These are phyloP conservation scores for Strongylocentrotus purpuratus DNA, from an alignment of 35 echinoderm and acorn worm genomes.

Conservation along the genomic window DNA sequence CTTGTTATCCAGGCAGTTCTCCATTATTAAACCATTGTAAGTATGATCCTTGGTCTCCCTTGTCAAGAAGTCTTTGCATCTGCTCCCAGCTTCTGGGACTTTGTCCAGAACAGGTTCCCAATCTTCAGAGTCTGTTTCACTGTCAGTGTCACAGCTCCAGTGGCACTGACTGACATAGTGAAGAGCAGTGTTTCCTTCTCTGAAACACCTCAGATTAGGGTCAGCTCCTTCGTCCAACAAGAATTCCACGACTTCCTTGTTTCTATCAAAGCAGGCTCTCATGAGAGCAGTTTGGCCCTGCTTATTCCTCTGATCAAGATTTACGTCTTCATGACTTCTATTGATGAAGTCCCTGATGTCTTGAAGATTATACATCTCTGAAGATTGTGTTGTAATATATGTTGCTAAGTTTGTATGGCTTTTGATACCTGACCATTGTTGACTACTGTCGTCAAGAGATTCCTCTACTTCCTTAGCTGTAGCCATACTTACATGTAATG, in stretches of 20 bases:
- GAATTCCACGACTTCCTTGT: neutral
- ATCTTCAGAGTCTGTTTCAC: neutral
- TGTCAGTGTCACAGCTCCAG: neutral
- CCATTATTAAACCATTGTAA: neutral
- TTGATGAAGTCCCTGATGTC: neutral
- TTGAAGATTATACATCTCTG: neutral
- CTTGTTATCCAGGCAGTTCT: neutral
- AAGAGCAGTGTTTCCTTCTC: neutral
- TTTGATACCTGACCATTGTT: neutral
- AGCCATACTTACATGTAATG: neutral
- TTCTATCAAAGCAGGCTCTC: neutral
- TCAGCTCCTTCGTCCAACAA: neutral
- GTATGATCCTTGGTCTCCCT: neutral
- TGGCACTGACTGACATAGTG: neutral
- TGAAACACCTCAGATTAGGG: neutral
- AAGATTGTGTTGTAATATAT: neutral
- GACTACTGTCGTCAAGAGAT: neutral
- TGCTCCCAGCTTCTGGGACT: neutral
- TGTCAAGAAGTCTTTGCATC: neutral
- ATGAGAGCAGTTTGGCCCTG: neutral
- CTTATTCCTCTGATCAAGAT: neutral
- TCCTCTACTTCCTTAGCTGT: neutral
- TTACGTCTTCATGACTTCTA: neutral
- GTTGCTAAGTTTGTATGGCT: neutral
- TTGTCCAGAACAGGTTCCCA: neutral